A percentile compares a stretch with the other conserved stretches of the same genome.
These are phyloP conservation scores for Drosophila stalkeri DNA, from an alignment of 2,888 invertebrate genomes.

Conservation along the genomic window DNA sequence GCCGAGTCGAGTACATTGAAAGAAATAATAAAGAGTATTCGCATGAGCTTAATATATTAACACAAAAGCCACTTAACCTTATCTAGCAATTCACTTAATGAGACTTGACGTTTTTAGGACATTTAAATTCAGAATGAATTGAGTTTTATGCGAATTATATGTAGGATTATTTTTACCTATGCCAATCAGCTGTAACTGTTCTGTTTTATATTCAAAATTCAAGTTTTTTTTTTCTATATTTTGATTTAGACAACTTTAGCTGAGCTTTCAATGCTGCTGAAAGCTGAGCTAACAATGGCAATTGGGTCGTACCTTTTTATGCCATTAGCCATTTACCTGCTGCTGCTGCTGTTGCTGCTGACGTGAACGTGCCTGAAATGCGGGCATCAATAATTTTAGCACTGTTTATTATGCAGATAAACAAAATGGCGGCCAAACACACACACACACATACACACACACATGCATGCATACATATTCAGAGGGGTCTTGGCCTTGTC, in stretches of 20 bases:
- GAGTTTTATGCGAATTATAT: background rate
- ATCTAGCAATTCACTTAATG: slow-evolving; percentile 1
- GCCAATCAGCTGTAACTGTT: background rate
- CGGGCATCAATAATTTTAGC: slow-evolving; percentile 77
- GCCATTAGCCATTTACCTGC: slow-evolving; percentile 45
- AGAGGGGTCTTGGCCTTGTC: slow-evolving; percentile 32
- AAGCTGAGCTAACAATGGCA: slow-evolving; percentile 34
- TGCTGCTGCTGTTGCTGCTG: slow-evolving; percentile 66
- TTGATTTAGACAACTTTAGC: slow-evolving; percentile 17
- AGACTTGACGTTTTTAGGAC: background rate
- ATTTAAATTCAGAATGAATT: background rate
- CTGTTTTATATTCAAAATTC: slow-evolving; percentile 17
- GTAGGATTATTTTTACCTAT: background rate
- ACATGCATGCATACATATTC: background rate
- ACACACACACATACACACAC: slow-evolving; percentile 8
- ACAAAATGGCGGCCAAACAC: slow-evolving; percentile 64
- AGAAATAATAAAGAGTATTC: background rate
- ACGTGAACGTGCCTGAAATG: slow-evolving; percentile 65
- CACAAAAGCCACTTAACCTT: background rate
- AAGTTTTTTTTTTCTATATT: background rate
- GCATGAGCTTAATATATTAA: background rate
- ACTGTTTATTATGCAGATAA: slow-evolving; percentile 78
- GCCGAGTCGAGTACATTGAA: background rate
- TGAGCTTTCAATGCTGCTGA: background rate
- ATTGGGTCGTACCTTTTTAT: slow-evolving; percentile 36